Conservation (phyloP, 2,888 invertebrate genomes). For the Biston betularia region DNA sequence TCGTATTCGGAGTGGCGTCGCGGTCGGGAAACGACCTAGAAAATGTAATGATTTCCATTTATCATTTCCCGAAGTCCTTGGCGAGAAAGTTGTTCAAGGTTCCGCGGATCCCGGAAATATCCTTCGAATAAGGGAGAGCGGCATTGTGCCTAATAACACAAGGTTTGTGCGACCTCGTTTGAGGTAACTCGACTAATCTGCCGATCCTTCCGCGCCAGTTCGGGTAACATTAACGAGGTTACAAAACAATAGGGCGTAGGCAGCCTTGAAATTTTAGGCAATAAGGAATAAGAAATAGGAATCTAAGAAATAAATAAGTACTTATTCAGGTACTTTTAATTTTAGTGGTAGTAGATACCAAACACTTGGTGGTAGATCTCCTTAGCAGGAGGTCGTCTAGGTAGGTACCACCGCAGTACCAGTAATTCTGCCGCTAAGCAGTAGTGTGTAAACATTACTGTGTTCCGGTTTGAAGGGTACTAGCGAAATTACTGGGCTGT, state of each 20-base stretch:
- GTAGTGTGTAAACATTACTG: too few relatives aligned
- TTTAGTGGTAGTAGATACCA: too few relatives aligned
- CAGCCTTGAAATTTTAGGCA: slow-evolving; percentile 45
- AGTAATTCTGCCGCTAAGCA: too few relatives aligned
- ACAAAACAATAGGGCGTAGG: slow-evolving; percentile 54
- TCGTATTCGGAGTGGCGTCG: slow-evolving; percentile 67
- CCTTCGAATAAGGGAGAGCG: slow-evolving; percentile 61
- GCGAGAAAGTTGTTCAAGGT: slow-evolving; percentile 74
- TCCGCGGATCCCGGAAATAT: slow-evolving; percentile 69
- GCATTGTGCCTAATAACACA: slow-evolving; percentile 61
- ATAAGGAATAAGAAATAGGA: too few relatives aligned
- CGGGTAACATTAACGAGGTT: slow-evolving; percentile 63
- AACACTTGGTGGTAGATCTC: too few relatives aligned
- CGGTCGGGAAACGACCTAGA: slow-evolving; percentile 69
- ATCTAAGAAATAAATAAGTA: too few relatives aligned
- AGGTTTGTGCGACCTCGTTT: slow-evolving; percentile 65
- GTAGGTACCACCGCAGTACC: too few relatives aligned
- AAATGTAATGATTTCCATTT: slow-evolving; percentile 75
- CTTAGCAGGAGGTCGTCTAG: too few relatives aligned
- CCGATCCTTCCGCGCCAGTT: slow-evolving; percentile 60
- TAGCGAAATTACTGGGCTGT: too few relatives aligned
- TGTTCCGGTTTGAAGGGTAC: too few relatives aligned
- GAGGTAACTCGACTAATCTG: slow-evolving; percentile 56
- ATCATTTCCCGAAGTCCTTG: slow-evolving; percentile 75
- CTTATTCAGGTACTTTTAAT: too few relatives aligned